A percentile compares a stretch with the other conserved stretches of the same genome.
Evolutionary conservation across 2,797 vertebrate genomes (phyloP).

Genomic region (Rhabdophis nuchalis): DNA sequence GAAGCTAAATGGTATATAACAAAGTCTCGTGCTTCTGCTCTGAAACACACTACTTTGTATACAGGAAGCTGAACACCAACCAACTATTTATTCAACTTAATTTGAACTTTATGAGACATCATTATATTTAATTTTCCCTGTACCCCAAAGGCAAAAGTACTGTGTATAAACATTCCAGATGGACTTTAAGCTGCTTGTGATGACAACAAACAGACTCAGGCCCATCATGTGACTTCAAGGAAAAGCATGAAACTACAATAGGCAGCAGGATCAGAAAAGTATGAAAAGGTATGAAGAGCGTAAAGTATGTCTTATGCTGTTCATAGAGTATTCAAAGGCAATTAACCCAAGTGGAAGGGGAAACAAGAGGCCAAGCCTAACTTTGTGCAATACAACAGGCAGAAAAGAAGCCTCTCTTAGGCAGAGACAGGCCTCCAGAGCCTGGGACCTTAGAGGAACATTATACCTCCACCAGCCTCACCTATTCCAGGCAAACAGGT

Average conservation of each 20-base stretch:
- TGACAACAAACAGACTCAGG: background rate
- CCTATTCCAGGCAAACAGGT: background rate
- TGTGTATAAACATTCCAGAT: background rate
- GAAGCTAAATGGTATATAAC: conserved; percentile 1
- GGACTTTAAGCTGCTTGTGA: background rate
- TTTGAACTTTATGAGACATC: background rate
- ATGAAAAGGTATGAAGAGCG: background rate
- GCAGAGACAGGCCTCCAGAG: background rate
- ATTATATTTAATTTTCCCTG: background rate
- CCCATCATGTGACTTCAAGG: background rate
- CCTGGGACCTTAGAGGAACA: background rate
- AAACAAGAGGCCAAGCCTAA: background rate
- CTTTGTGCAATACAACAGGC: background rate
- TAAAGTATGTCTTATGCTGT: background rate
- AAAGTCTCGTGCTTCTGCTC: background rate
- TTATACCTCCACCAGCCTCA: background rate
- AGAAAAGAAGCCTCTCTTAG: background rate
- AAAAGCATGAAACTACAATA: background rate
- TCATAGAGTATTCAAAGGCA: background rate
- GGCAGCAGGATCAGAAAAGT: background rate
- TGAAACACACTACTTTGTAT: background rate
- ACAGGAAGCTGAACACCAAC: background rate
- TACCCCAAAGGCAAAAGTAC: background rate
- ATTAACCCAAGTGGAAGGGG: background rate
- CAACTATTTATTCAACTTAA: background rate